Base-by-base conservation (phyloP, 2,888 invertebrate genomes). In the Drosophila maculinotata region DNA sequence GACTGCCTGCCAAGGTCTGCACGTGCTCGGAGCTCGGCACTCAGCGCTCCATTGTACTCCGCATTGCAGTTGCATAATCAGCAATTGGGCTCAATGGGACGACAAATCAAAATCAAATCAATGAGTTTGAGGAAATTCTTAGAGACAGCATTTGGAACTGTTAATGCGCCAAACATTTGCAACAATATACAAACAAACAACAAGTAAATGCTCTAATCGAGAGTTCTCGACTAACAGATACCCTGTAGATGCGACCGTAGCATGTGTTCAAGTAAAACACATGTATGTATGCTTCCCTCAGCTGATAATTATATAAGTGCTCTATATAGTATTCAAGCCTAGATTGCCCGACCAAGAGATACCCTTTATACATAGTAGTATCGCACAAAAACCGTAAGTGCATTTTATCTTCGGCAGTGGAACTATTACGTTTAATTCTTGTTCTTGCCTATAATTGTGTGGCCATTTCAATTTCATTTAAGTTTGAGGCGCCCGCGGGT, bases 391-490 rank as follows among this genome's bases (percentile, higher is more conserved):
- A n/a, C n/a, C n/a, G n/a, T n/a, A 33, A 66, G 72, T 14, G 72
- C 47, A 71, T 71, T 51, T 41, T n/a, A 17, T 10, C 5, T 41
- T 30, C 45, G 28, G 7, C 23, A n/a, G 2, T 30, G 9, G 23
- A n/a, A 2, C 7, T 6, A 12, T 23, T 41, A 9, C 25, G 17
- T 9, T 39, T 41, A 15, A 31, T 26, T 26, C 33, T 52, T 31
- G 71, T 56, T 63, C 52, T 53, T 44, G 52, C 17, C 54, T 51
- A 77, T 86, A 86, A 81, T 80, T 86, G 75, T 83, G 69, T 68
- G 76, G 75, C 84, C 75, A 72, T 80, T 82, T 84, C 76, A 84
- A 79, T 66, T 82, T 78, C 79, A 81, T 84, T 82, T 87, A 78
- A 70, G 62, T 73, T 69, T 69, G 75, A 77, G 64, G 33, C 52